A percentile compares a stretch with the other conserved stretches of the same genome.
These are phyloP conservation scores for Carapus acus DNA, from an alignment of 2,797 vertebrate genomes.

Conservation along the genomic window DNA sequence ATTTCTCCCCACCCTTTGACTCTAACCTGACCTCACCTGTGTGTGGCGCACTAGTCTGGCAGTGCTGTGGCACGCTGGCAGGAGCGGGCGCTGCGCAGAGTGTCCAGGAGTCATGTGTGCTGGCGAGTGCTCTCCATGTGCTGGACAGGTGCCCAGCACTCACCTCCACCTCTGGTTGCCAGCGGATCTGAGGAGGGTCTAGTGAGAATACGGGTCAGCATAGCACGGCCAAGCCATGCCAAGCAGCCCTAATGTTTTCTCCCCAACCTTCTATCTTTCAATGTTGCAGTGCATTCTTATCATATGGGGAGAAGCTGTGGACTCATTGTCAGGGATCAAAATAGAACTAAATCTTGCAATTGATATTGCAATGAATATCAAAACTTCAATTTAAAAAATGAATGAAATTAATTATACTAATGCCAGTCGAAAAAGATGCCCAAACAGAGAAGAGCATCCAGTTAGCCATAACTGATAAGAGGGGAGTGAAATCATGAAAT, in stretches of 20 bases:
- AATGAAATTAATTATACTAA: too few relatives aligned
- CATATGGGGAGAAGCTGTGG: slow-evolving; percentile 11
- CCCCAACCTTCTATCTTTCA: slow-evolving; percentile 5
- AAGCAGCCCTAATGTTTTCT: slow-evolving; percentile 1
- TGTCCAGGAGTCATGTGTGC: slow-evolving; percentile 73
- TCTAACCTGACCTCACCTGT: slow-evolving; percentile 31
- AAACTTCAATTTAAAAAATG: too few relatives aligned
- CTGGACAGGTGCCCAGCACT: slow-evolving; percentile 68
- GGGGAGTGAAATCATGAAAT: too few relatives aligned
- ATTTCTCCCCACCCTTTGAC: slow-evolving; percentile 23
- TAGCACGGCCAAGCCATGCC: slow-evolving; percentile 49
- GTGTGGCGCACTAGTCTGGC: slow-evolving; percentile 62
- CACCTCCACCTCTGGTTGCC: slow-evolving; percentile 69
- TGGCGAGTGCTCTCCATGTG: slow-evolving; percentile 76
- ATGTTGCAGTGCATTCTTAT: slow-evolving; percentile 37
- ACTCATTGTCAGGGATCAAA: neutral
- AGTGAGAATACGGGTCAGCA: slow-evolving; percentile 77
- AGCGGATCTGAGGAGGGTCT: slow-evolving; percentile 79
- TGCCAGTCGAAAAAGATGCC: too few relatives aligned
- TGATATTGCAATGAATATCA: too few relatives aligned
- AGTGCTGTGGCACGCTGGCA: slow-evolving; percentile 72
- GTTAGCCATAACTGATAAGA: too few relatives aligned
- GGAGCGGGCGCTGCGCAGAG: slow-evolving; percentile 65
- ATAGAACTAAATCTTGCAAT: too few relatives aligned
- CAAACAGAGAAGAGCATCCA: too few relatives aligned